A percentile compares a stretch with the other conserved stretches of the same genome.
Evolutionary conservation across 2,888 invertebrate genomes (phyloP).

Genomic region (Hirtodrosophila confusa): DNA sequence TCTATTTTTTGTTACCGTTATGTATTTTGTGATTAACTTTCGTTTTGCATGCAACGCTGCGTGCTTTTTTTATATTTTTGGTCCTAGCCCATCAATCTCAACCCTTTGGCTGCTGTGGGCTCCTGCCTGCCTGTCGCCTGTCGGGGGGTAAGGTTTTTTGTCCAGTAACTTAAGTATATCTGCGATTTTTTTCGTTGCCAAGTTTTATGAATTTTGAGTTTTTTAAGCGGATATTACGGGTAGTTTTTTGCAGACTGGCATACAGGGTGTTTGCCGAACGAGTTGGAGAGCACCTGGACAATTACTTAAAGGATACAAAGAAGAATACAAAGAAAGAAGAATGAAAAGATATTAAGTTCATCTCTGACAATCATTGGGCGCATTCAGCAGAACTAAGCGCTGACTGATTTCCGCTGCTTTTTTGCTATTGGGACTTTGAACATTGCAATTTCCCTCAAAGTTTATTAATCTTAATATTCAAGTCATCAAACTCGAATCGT

Average conservation of each 20-base stretch:
- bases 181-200: slow-evolving; percentile 49
- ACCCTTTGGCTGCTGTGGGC: slow-evolving; percentile 68
- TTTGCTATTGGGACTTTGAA: too few species aligned
- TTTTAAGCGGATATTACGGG: slow-evolving; percentile 70
- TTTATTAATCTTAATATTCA: too few species aligned
- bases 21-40: slow-evolving; percentile 81
- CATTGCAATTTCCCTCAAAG: too few species aligned
- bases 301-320: neutral
- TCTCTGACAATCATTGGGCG: too few species aligned
- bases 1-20: slow-evolving; percentile 62
- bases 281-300: neutral
- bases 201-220: slow-evolving; percentile 63
- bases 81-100: slow-evolving; percentile 59
- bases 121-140: slow-evolving; percentile 29
- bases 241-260: slow-evolving; percentile 25
- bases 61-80: slow-evolving; percentile 48
- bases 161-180: slow-evolving; percentile 30
- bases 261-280: slow-evolving; percentile 58
- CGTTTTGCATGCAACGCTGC: slow-evolving; percentile 74
- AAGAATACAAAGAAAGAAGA: too few species aligned
- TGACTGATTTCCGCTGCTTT: too few species aligned
- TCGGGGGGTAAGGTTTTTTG: slow-evolving; percentile 57
- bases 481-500: too few species aligned
- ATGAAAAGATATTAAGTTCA: too few species aligned
- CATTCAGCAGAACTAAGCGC: too few species aligned